Conservation (phyloP, 2,888 invertebrate species). For the Cataglyphis cursor region DNA sequence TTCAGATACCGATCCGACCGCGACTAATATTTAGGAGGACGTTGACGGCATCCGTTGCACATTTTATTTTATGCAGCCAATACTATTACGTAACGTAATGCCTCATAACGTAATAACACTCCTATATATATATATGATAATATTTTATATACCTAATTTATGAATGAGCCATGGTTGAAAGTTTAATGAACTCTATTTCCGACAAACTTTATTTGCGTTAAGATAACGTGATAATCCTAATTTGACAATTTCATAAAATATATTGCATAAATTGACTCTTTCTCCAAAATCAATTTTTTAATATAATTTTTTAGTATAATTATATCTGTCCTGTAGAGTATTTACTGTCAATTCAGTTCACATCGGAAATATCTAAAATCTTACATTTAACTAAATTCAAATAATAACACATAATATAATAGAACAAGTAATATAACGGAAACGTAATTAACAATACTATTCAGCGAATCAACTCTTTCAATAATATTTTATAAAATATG, state of each 20-base stretch:
- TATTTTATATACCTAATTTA: constrained; percentile 33
- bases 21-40: constrained; percentile 41
- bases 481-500: background rate
- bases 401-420: constrained; percentile 4
- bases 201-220: constrained; percentile 31
- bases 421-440: background rate
- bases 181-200: constrained; percentile 22
- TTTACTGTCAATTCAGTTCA: background rate
- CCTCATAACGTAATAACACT: background rate
- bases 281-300: background rate
- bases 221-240: background rate
- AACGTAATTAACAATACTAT: background rate
- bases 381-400: background rate
- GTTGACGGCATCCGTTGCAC: background rate
- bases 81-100: constrained; percentile 39
- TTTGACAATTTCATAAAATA: background rate
- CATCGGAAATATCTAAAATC: background rate
- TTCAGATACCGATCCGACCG: constrained; percentile 38
- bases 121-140: background rate
- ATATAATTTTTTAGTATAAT: background rate
- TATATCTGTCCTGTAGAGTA: background rate
- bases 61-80: constrained; percentile 42
- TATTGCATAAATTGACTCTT: background rate
- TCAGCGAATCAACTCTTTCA: background rate
- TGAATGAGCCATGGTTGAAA: background rate